phyloP scores from a whole-genome alignment of 1,140 invertebrate species.

The Parasteatoda tepidariorum region DNA sequence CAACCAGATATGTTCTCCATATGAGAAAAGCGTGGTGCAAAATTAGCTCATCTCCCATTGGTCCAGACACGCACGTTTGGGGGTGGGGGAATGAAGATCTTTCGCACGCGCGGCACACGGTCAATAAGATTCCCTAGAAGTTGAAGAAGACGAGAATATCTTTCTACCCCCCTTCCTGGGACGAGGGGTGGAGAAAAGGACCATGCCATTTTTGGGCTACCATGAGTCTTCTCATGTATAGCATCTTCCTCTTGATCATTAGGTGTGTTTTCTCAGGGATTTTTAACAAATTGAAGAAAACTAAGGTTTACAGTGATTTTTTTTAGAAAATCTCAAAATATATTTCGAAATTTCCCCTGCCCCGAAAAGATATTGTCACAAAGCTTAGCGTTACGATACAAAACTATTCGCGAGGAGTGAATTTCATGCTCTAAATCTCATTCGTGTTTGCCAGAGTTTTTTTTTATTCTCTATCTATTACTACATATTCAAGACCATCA shows the following conservation, averaged over 20 bases:
- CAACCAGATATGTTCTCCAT: conserved; percentile 57
- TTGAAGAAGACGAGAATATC: conserved; percentile 1
- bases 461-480: not conserved
- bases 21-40: conserved; percentile 39
- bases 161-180: not conserved
- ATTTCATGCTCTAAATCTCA: not conserved
- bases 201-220: conserved; percentile 57
- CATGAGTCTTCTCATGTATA: conserved; percentile 43
- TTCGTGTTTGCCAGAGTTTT: not conserved
- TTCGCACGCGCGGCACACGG: conserved; percentile 18
- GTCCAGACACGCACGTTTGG: not conserved
- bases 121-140: conserved; percentile 35
- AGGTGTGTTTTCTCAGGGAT: conserved; percentile 14
- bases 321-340: not conserved
- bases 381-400: conserved; percentile 3
- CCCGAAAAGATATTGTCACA: not conserved
- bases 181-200: conserved; percentile 17
- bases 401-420: not conserved
- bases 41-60: conserved; percentile 53
- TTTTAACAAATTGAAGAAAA: conserved; percentile 19
- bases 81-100: not conserved
- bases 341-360: not conserved
- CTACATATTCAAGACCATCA: too few species aligned
- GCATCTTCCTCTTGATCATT: conserved; percentile 11
- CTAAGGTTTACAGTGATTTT: not conserved